These are phyloP conservation scores for Propsilocerus akamusi DNA, from an alignment of 1,140 invertebrate species.

Conservation along the genomic window DNA sequence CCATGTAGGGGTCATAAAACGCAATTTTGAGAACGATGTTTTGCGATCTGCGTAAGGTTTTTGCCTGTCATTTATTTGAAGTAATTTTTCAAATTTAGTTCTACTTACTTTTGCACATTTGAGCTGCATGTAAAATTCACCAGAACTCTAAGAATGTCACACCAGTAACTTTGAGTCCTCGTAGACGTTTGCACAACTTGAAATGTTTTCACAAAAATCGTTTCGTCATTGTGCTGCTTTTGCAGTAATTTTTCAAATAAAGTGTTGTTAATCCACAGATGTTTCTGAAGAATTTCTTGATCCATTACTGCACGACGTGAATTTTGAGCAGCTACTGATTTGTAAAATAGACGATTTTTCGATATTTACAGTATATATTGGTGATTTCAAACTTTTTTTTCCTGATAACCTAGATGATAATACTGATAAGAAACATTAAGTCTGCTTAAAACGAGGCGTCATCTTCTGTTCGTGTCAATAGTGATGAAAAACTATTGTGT, in stretches of 20 bases:
- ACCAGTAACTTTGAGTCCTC: neutral
- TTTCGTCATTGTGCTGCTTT: neutral
- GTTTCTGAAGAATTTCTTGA: neutral
- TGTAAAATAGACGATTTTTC: no score
- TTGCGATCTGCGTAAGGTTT: neutral
- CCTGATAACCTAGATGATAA: no score
- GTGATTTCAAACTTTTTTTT: no score
- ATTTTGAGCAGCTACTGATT: no score
- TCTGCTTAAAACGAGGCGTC: no score
- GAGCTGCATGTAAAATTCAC: neutral
- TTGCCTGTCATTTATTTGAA: neutral
- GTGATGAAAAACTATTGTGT: no score
- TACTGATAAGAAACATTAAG: no score
- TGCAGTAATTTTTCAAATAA: neutral
- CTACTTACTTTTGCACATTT: neutral
- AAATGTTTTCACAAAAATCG: neutral
- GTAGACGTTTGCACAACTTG: neutral
- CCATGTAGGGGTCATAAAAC: neutral
- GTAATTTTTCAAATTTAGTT: neutral
- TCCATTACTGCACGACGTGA: no score
- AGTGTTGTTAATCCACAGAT: neutral
- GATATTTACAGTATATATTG: no score
- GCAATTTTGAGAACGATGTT: neutral
- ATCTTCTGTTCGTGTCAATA: no score
- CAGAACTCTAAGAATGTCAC: neutral